Base-by-base conservation (phyloP, 2,797 vertebrate species). In the Rhinophrynus dorsalis region DNA sequence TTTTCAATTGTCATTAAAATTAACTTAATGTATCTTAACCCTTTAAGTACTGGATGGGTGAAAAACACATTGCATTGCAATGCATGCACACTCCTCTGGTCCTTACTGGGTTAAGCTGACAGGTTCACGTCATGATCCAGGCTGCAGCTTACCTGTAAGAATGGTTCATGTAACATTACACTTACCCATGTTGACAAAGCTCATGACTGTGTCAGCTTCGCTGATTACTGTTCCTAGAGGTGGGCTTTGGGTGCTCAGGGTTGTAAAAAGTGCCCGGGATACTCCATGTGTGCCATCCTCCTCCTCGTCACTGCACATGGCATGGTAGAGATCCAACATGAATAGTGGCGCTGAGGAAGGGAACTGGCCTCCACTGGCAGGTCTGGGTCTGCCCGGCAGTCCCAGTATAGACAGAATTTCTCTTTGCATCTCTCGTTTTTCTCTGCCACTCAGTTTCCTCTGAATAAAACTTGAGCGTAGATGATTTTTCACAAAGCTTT, bases 181-280 rank as follows among this genome's bases (percentile, higher is more conserved):
- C 96, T 97, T 90, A 98, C 96, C 95, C 84, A 97, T 68, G 64
- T 98, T 98, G 60, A 98, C 96, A 70, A 98, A 96, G 84, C 96
- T 97, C 93, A 98, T 96, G 77, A 98, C 94, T 0, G 95, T 96
- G 87, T 98, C 96, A 0, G 95, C 93, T 59, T 91, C 90, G 56
- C 91, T 94, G 74, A 95, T 90, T 73, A 92, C 90, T 0, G 88
- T 87, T 33, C 91, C 92, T 15, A 90, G 89, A 7, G 88, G 85
- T 0, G 92, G 89, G 0, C 83, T 90, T 79, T 93, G 90, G 0
- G 90, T 90, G 86, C 89, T 93, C 81, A 93, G 86, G 23, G 89
- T 90, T 3, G 92, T 91, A 32, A 91, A 88, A 4, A 79, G 89
- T 0, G 85, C 86, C 5, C 89, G 81, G 67, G 75, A 84, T 68